Conservation (phyloP, 2,888 invertebrate species). For the Eristalinus aeneus region DNA sequence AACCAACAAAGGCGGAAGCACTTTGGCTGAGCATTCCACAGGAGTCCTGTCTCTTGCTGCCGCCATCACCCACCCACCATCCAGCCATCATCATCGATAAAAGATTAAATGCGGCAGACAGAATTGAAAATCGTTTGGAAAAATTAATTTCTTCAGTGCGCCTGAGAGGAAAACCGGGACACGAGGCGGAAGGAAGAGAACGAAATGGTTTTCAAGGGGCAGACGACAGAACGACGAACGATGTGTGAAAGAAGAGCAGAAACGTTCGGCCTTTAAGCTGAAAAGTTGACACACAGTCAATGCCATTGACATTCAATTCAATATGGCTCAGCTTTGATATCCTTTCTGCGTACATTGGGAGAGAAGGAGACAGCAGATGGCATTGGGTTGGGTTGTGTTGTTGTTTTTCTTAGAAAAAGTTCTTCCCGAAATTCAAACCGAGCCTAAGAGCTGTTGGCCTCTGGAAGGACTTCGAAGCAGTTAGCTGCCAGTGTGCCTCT, state of each 20-base stretch:
- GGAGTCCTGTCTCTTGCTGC: background rate
- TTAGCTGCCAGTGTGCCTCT: background rate
- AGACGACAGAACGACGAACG: background rate
- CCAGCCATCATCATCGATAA: conserved; percentile 5
- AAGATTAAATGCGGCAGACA: conserved; percentile 48
- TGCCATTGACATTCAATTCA: conserved; percentile 40
- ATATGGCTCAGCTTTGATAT: conserved; percentile 5
- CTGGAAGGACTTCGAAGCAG: background rate
- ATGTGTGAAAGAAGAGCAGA: background rate
- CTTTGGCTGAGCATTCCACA: conserved; percentile 37
- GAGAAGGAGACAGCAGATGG: background rate
- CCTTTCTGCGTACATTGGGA: background rate
- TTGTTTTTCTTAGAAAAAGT: conserved; percentile 8
- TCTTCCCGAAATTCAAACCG: conserved; percentile 2
- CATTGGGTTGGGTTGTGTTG: conserved; percentile 3
- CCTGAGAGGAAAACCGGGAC: background rate
- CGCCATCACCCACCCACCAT: background rate
- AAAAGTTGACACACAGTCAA: conserved; percentile 42
- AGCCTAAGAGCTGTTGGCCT: conserved; percentile 19
- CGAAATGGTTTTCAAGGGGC: background rate
- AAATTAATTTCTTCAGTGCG: conserved; percentile 46
- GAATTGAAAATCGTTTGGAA: conserved; percentile 41
- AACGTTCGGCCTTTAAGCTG: conserved; percentile 3
- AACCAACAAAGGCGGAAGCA: conserved; percentile 50
- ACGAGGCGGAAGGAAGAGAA: background rate